Conservation (phyloP, 2,113 vertebrate species). For the Cinclus cinclus region DNA sequence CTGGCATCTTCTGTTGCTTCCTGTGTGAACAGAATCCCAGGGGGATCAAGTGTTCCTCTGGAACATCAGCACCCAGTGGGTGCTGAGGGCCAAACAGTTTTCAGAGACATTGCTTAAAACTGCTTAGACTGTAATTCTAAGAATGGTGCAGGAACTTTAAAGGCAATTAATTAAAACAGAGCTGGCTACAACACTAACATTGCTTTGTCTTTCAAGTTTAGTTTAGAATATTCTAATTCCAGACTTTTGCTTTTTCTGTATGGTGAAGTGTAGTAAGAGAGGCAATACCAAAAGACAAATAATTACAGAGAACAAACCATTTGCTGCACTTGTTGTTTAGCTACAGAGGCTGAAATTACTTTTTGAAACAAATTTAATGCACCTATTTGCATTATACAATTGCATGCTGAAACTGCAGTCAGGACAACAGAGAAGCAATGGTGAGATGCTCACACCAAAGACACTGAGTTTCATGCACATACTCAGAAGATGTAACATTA, state of each 20-base stretch:
- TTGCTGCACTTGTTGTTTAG: neutral
- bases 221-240: neutral
- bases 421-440: neutral
- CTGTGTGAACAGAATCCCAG: fast-evolving
- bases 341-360: neutral
- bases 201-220: neutral
- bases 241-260: neutral
- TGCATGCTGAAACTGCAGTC: neutral
- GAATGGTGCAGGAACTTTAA: neutral
- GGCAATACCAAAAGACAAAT: conserved; percentile 34
- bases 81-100: neutral
- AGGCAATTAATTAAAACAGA: neutral
- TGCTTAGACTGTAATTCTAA: neutral
- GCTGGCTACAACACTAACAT: neutral
- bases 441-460: neutral
- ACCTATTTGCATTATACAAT: neutral
- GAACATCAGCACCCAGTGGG: neutral
- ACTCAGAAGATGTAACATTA: neutral
- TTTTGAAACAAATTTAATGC: neutral
- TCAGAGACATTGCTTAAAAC: neutral
- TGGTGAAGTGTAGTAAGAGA: neutral
- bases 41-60: neutral
- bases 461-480: neutral
- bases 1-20: neutral
- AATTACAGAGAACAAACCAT: conserved; percentile 48